Evolutionary conservation across 2,113 vertebrate genomes (phyloP).

Genomic region (Sinocyclocheilus maitianheensis): DNA sequence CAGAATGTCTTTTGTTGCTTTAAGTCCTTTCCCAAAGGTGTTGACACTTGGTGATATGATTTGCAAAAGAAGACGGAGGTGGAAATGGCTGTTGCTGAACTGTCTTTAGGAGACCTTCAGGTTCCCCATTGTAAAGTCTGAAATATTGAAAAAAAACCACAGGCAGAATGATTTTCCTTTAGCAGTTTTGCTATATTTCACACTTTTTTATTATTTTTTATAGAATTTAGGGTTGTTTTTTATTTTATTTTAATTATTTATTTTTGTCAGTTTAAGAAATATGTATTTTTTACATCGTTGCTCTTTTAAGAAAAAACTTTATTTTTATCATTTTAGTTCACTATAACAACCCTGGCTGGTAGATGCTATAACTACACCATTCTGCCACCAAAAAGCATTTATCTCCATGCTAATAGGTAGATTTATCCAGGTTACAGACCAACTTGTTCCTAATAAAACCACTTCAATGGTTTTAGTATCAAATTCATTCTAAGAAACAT

Average conservation of each 20-base stretch:
- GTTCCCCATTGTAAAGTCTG: background rate
- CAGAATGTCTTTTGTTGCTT: conserved; percentile 15
- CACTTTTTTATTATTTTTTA: conserved; percentile 65
- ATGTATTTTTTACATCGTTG: too few species aligned
- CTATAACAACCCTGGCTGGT: too few species aligned
- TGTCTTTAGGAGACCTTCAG: background rate
- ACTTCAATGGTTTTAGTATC: background rate
- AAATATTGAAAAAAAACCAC: background rate
- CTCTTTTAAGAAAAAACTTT: too few species aligned
- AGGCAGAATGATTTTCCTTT: background rate
- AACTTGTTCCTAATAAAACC: background rate
- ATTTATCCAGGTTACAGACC: background rate
- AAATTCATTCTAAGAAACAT: background rate
- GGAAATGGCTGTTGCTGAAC: background rate
- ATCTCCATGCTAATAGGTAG: background rate
- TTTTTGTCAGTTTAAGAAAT: too few species aligned
- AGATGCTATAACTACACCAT: background rate
- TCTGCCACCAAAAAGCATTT: background rate
- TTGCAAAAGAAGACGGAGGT: background rate
- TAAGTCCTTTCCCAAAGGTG: background rate
- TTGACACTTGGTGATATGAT: background rate
- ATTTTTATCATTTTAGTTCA: too few species aligned
- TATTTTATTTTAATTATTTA: too few species aligned
- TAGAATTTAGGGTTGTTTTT: conserved; percentile 55
- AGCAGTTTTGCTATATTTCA: background rate